Conservation (phyloP, 2,113 vertebrate genomes). For the Asarcornis scutulata region DNA sequence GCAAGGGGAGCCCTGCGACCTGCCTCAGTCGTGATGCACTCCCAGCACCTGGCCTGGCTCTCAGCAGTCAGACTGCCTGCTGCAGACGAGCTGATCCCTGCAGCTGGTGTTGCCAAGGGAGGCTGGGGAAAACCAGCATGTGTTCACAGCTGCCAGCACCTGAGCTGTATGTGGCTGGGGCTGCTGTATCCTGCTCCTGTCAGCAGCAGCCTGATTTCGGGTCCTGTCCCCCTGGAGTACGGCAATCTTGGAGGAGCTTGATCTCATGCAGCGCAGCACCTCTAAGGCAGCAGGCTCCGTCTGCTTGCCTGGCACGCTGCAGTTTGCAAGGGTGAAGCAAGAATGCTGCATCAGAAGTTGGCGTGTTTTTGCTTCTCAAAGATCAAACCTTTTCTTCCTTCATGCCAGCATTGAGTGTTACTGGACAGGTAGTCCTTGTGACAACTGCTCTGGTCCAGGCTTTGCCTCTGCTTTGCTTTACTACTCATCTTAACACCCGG, state of each 20-base stretch:
- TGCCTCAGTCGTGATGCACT: neutral
- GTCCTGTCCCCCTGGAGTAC: neutral
- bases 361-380: neutral
- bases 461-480: neutral
- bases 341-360: neutral
- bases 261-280: neutral
- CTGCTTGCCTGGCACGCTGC: neutral
- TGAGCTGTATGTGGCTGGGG: neutral
- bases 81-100: neutral
- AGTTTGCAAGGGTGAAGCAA: neutral
- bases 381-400: neutral
- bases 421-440: neutral
- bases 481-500: neutral
- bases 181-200: neutral
- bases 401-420: rapidly evolving
- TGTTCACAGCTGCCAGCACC: rapidly evolving
- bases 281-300: too few relatives aligned
- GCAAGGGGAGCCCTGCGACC: neutral
- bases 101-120: neutral
- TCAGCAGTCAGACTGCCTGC: neutral
- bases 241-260: neutral
- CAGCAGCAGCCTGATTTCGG: neutral
- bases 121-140: rapidly evolving
- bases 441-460: neutral
- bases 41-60: neutral